Evolutionary conservation across 2,888 invertebrate species (phyloP).

Genomic region (Hydrotaea diabolus): DNA sequence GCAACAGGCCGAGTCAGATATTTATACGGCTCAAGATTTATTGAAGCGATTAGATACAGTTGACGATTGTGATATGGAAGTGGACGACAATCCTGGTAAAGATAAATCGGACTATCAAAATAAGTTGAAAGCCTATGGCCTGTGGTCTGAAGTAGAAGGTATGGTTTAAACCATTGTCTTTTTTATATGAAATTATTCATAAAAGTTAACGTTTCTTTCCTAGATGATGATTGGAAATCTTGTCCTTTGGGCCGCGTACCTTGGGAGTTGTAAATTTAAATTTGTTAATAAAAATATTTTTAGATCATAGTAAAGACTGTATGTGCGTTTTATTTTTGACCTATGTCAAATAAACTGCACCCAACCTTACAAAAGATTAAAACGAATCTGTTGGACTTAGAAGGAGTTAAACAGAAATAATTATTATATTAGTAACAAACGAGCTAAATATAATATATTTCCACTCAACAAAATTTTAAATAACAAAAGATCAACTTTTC

Average conservation of each 20-base stretch:
- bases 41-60: constrained; percentile 55
- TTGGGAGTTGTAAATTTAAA: constrained; percentile 69
- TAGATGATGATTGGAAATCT: constrained; percentile 74
- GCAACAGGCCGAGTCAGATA: constrained; percentile 35
- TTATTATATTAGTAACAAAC: no score
- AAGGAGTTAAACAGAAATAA: no score
- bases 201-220: constrained; percentile 26
- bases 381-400: no score
- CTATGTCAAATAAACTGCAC: no score
- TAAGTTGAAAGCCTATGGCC: constrained; percentile 69
- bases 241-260: constrained; percentile 78
- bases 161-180: background rate
- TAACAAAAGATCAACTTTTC: no score
- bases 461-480: no score
- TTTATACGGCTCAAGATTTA: constrained; percentile 69
- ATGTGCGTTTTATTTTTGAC: no score
- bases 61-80: constrained; percentile 42
- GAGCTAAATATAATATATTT: no score
- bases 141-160: constrained; percentile 76
- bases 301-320: background rate
- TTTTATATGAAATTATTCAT: background rate
- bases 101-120: background rate
- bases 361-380: no score
- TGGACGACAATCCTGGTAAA: constrained; percentile 28
- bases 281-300: background rate